These are phyloP conservation scores for Labrus mixtus DNA, from an alignment of 2,113 vertebrate species.

Conservation along the genomic window DNA sequence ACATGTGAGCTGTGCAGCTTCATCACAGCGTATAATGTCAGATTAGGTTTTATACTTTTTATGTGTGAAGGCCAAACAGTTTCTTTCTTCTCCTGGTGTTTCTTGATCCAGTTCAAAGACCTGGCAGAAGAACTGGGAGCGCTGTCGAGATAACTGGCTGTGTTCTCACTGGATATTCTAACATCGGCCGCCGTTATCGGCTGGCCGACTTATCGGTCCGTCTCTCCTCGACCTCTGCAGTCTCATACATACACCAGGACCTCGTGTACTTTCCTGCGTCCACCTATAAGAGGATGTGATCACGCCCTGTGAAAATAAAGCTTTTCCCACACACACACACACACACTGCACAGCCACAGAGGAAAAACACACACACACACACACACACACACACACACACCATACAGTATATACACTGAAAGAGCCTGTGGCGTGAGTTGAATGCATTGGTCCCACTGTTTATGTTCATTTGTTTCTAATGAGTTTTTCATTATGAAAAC, in stretches of 20 bases:
- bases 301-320: background rate
- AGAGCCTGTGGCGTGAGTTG: slow-evolving; percentile 3
- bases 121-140: background rate
- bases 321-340: background rate
- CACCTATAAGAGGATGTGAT: background rate
- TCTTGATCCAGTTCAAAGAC: background rate
- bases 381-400: background rate
- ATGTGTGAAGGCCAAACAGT: background rate
- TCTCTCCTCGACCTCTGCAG: too few relatives aligned
- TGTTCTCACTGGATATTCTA: too few relatives aligned
- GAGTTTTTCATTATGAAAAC: slow-evolving; percentile 67
- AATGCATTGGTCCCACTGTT: slow-evolving; percentile 36
- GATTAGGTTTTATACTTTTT: background rate
- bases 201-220: too few relatives aligned
- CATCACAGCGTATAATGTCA: background rate
- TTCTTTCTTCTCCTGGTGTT: background rate
- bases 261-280: background rate
- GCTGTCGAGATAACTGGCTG: too few relatives aligned
- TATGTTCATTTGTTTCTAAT: slow-evolving; percentile 60
- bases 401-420: background rate
- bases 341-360: background rate
- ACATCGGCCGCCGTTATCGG: too few relatives aligned
- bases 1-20: slow-evolving; percentile 8
- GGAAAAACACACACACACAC: background rate
- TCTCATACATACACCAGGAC: too few relatives aligned